Evolutionary conservation across 2,888 invertebrate species (phyloP).

Genomic region (Linnaemya vulpina): DNA sequence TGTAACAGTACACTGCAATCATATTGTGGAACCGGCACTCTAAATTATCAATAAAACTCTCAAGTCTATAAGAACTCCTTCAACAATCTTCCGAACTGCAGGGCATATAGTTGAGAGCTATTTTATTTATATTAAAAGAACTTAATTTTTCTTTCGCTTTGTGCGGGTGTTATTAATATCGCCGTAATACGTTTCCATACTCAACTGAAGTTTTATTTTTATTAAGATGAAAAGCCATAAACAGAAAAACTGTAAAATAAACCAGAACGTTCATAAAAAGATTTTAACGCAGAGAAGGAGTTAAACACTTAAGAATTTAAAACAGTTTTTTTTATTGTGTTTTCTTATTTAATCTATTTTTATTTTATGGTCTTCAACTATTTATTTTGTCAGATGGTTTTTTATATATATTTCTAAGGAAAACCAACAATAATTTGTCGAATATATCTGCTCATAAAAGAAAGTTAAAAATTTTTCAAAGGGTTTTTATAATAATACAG

Average conservation of each 20-base stretch:
- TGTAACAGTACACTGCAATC: no score
- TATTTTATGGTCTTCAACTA: background rate
- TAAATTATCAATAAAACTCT: no score
- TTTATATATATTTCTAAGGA: background rate
- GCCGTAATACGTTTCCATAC: background rate
- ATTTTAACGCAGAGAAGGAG: background rate
- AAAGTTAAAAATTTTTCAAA: no score
- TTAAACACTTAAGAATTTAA: background rate
- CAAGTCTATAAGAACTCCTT: background rate
- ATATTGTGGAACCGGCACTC: no score
- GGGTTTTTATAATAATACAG: no score
- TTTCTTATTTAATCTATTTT: background rate
- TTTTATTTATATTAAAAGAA: conserved; percentile 17
- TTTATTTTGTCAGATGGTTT: background rate
- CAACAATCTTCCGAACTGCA: background rate
- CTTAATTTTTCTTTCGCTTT: conserved; percentile 15
- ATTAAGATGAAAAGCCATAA: conserved; percentile 28
- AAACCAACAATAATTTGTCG: background rate
- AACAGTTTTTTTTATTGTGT: conserved; percentile 4
- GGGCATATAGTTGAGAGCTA: background rate
- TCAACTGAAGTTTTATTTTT: conserved; percentile 13
- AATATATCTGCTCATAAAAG: background rate
- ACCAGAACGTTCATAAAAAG: background rate
- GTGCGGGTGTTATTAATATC: conserved; percentile 43
- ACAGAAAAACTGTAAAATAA: background rate